Base-by-base conservation (phyloP, 2,113 vertebrate species). In the Ptyas mucosa region DNA sequence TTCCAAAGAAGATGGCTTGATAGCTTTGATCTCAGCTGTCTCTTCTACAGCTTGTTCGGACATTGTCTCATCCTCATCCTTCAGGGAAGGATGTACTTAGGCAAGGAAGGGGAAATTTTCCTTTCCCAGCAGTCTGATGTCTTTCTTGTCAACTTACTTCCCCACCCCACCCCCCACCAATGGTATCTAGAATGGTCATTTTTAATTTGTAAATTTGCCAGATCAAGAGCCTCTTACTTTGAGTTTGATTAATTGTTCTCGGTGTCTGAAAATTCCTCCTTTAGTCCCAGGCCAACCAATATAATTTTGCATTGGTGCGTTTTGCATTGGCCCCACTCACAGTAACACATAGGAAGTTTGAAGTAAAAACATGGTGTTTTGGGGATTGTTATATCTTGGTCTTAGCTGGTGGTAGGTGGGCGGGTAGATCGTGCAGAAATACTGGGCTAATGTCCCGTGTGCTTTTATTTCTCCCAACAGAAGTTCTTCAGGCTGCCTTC, bases 401-500 rank as follows among this genome's bases (percentile, higher is more conserved):
- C 39, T 46, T 2, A 88, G 10, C 14, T 7, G 21, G 29, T 23
- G 52, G 4, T 9, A 0, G 12, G 53, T 15, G 57, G 29, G 2
- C n/a, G 69, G 39, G 55, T 93, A 85, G 53, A 14, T 29, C 39
- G 1, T 91, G 26, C 46, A 29, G 39, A 61, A 14, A n/a, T 2
- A 49, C 6, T 6, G 0, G 0, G 6, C 51, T 85, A 18, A 89
- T 85, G 57, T 58, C 53, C 88, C 51, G 57, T 75, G 24, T 8
- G 2, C 15, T 49, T n/a, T 57, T 49, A 14, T 93, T 94, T 61
- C 8, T 87, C 93, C 93, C 34, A 0, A 34, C 93, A 98, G 98
- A 98, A 98, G 94, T 94, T 98, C 61, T 94, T 96, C 1, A 97
- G 95, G 94, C 39, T 97, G 81, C 98, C 98, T 89, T 86, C 96